Base-by-base conservation (phyloP, 92 coral and sea anemone genomes). In the Siderastrea siderea region DNA sequence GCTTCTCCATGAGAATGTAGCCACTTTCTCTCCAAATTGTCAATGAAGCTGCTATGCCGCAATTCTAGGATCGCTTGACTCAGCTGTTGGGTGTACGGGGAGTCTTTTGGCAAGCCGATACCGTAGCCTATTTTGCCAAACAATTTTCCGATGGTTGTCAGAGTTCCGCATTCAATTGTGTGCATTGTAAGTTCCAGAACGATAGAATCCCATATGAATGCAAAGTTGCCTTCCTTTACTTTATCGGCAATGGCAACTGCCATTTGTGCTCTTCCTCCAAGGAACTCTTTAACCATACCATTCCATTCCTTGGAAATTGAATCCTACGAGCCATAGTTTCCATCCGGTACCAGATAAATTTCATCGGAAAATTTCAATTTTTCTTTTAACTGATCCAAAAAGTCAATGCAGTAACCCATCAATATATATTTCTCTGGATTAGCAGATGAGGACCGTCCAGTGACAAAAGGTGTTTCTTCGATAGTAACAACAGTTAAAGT, bases 141-240 rank as follows among this genome's bases (percentile, higher is more conserved):
- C 38, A 94, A 77, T 54, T 81, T 88, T 9, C 95, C 96, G 7
- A 92, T 86, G 7, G 96, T 96, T 26, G 91, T 91, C 17, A 96
- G 84, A 44, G 92, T 63, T 13, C 94, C 89, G 52, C 99, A 96
- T 19, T 89, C 94, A 8, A 60, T 79, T 14, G 86, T 55, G 54
- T 94, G 97, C 3, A 77, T 78, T 13, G 81, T 45, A 61, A 93
- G 89, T 47, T 96, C 96, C 67, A 96, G 54, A 5, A 95, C 90
- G 15, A 92, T 91, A n/a, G 99, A 96, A 86, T 95, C 99, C 99
- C 99, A 94, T 38, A 96, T 84, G 71, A 96, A 94, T 9, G 99
- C 99, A 47, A 75, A 96, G 15, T 88, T 86, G 7, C 93, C 93
- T 38, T 91, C 38, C 52, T 89, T 93, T 11, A 82, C 96, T 70